Conservation (phyloP, 2,797 vertebrate genomes). For the Falco berigora region DNA sequence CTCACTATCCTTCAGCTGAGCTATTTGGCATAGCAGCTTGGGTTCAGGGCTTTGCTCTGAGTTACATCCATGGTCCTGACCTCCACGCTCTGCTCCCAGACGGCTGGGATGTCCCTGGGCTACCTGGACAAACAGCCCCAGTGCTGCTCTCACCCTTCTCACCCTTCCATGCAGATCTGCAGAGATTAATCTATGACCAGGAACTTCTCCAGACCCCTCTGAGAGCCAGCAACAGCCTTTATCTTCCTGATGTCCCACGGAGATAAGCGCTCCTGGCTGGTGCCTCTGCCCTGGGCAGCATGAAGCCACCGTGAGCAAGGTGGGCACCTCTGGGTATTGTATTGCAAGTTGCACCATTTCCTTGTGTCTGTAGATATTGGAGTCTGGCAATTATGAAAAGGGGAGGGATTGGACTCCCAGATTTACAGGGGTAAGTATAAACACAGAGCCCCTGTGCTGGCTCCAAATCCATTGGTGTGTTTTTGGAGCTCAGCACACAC, state of each 20-base stretch:
- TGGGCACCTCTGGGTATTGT: not conserved
- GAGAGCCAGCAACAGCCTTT: not conserved
- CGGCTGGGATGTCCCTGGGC: not conserved
- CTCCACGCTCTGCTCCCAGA: not conserved
- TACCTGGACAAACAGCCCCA: rapidly evolving
- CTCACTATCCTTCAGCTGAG: not conserved
- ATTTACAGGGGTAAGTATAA: not conserved
- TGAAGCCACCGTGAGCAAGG: not conserved
- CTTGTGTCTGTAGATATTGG: not conserved
- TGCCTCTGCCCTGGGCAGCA: not conserved
- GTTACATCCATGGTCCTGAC: not conserved
- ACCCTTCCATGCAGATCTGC: not conserved
- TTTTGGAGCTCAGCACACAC: not conserved
- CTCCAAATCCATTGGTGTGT: not conserved
- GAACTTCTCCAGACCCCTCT: not conserved
- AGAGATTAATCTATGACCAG: not conserved
- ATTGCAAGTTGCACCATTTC: not conserved
- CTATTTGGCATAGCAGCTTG: not conserved
- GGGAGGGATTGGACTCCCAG: not conserved
- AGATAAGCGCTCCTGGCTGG: rapidly evolving
- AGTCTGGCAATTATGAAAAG: not conserved
- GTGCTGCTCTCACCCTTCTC: not conserved
- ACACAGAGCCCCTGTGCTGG: not conserved
- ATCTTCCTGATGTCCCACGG: not conserved
- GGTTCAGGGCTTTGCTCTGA: not conserved